These are phyloP conservation scores for Himantopus leucocephalus DNA, from an alignment of 2,113 vertebrate genomes.

Conservation along the genomic window DNA sequence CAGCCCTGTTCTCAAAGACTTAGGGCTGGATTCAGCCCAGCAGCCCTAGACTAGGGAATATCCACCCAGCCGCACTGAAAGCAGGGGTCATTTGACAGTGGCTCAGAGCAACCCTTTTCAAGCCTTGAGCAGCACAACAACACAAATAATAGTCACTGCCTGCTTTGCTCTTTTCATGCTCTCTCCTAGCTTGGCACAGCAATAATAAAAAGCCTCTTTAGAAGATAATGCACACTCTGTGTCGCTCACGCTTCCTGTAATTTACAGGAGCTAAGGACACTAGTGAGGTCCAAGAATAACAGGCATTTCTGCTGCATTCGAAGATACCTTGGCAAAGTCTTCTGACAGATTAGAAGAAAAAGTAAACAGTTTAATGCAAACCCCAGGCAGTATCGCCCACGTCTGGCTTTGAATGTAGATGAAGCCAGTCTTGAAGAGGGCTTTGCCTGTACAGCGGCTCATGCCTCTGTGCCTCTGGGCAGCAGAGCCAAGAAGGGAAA, in stretches of 20 bases:
- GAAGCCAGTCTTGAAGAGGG: not conserved
- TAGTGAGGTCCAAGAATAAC: not conserved
- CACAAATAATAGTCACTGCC: not conserved
- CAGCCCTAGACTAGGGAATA: not conserved
- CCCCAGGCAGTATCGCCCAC: not conserved
- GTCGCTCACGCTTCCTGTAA: not conserved
- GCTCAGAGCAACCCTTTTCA: constrained; percentile 1
- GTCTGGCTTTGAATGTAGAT: not conserved
- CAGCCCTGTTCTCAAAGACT: not conserved
- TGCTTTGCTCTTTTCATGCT: constrained; percentile 17
- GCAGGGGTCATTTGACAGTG: not conserved
- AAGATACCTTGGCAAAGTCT: not conserved
- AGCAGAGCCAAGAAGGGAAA: not conserved
- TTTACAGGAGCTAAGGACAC: not conserved
- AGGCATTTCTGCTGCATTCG: not conserved
- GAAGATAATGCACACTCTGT: not conserved
- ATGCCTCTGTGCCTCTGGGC: not conserved
- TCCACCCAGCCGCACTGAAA: not conserved
- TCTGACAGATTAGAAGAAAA: not conserved
- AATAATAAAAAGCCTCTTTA: constrained; percentile 1
- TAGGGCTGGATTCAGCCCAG: not conserved
- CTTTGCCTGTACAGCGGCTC: not conserved
- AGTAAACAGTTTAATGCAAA: not conserved
- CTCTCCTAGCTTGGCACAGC: not conserved
- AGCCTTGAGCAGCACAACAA: not conserved